Evolutionary conservation across 1,140 invertebrate species (phyloP).

Genomic region (Leguminivora glycinivorella): DNA sequence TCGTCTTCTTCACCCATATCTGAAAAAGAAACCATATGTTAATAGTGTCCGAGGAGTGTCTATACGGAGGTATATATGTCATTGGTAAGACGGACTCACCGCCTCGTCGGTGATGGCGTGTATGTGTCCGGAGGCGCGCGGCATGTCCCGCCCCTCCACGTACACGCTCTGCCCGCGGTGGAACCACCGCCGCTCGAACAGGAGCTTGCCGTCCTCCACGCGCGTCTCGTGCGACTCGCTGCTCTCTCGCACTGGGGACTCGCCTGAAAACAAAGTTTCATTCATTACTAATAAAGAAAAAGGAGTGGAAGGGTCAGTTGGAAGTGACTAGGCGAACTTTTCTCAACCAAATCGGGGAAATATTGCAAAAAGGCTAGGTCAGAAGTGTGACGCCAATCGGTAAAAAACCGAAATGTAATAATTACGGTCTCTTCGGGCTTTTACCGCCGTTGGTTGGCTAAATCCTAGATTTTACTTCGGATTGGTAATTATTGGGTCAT

Average conservation of each 20-base stretch:
- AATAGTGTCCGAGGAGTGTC: not conserved
- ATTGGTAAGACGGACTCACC: conserved; percentile 80
- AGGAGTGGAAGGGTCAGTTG: too few relatives aligned
- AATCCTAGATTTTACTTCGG: too few relatives aligned
- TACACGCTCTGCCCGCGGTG: conserved; percentile 95
- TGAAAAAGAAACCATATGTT: conserved; percentile 71
- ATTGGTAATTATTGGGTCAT: too few relatives aligned
- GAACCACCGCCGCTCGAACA: conserved; percentile 97
- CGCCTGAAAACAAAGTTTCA: conserved; percentile 45
- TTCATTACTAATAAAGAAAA: too few relatives aligned
- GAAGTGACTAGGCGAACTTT: too few relatives aligned
- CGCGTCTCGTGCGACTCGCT: conserved; percentile 85
- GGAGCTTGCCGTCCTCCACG: conserved; percentile 96
- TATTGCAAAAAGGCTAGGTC: too few relatives aligned
- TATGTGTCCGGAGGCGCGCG: conserved; percentile 91
- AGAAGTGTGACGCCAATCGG: too few relatives aligned
- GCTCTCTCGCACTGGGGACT: conserved; percentile 72
- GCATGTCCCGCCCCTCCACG: conserved; percentile 92
- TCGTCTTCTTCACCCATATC: conserved; percentile 94
- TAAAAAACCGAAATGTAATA: too few relatives aligned
- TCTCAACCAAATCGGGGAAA: too few relatives aligned
- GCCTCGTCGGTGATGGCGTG: conserved; percentile 93
- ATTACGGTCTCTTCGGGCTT: too few relatives aligned
- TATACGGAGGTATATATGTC: too few relatives aligned
- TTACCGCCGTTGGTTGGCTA: too few relatives aligned